Evolutionary conservation across 1,140 invertebrate species (phyloP), one percentile per base, ranked within the genome.

Genomic region (Conopomorpha cramerella): DNA sequence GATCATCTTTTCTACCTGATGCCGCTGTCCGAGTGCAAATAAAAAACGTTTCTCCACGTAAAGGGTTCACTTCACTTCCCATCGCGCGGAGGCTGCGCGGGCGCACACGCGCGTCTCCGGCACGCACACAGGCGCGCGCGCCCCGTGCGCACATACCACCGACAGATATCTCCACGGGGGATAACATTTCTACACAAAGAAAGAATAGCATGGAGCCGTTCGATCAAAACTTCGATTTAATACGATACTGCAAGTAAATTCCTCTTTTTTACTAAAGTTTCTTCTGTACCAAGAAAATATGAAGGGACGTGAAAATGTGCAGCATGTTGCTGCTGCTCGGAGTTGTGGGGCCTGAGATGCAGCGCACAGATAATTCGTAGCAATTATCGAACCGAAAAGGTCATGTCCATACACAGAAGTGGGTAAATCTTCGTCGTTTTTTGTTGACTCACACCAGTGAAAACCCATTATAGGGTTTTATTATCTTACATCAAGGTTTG

Each of bases 11-110:
- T 76, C 65, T 76, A 76, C 71, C 71, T 76, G 70, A 62, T 54
- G 62, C 59, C 62, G 67, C 59, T 72, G 65, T 64, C 65, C 65
- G 62, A 76, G 60, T 59, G 65, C 65, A 72, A 76, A 70, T 71
- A 71, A 72, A 76, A 76, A 76, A 59, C 55, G 66, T 68, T 70
- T 70, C 62, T 55, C 58, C 55, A 51, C 55, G 63, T 64, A 76
- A 74, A 76, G 70, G 70, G 70, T 76, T 70, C 62, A 76, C 58
- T 76, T 70, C 62, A 76, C 58, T 72, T 72, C 70, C 67, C 70
- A 72, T 72, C 55, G 54, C 51, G 56, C 43, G 51, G 50, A 62
- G 51, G 55, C 52, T 61, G 60, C 49, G 55, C 57, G 51, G 52
- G 51, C 51, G 32, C 42, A 43, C 32, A 37, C 33, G 25, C 23